Evolutionary conservation across 2,888 invertebrate genomes (phyloP).

Genomic region (Noctua janthina): DNA sequence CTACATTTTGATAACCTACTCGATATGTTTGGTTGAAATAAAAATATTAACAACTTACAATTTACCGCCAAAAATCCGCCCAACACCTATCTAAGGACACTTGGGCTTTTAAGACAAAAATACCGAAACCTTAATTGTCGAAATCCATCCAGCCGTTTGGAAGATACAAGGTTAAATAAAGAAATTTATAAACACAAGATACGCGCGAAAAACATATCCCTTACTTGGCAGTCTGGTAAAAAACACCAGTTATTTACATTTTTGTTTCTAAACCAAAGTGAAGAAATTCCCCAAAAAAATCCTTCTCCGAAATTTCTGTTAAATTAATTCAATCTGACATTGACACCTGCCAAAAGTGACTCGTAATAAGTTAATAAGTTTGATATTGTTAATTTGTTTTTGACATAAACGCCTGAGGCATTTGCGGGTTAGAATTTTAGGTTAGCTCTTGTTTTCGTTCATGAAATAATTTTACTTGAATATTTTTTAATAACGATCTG

Average conservation of each 20-base stretch:
- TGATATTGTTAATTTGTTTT: conserved; percentile 25
- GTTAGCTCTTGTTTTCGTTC: not conserved
- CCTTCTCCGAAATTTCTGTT: not conserved
- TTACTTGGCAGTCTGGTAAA: no score
- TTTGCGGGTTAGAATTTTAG: conserved; percentile 11
- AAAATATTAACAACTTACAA: no score
- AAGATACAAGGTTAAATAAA: no score
- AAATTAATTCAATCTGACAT: conserved; percentile 30
- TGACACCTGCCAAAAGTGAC: conserved; percentile 35
- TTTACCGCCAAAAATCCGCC: no score
- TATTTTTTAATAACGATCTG: not conserved
- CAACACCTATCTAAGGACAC: no score
- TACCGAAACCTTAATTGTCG: no score
- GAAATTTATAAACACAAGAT: no score
- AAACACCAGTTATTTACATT: not conserved
- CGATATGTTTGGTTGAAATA: no score
- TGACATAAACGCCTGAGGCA: conserved; percentile 26
- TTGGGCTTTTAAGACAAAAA: no score
- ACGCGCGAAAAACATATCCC: no score
- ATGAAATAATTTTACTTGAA: not conserved
- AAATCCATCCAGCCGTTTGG: no score
- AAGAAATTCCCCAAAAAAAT: not conserved
- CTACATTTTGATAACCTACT: no score
- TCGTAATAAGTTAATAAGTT: conserved; percentile 28
- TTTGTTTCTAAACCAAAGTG: not conserved